These are phyloP conservation scores for Hartigia nigra DNA, from an alignment of 2,888 invertebrate species.

Conservation along the genomic window DNA sequence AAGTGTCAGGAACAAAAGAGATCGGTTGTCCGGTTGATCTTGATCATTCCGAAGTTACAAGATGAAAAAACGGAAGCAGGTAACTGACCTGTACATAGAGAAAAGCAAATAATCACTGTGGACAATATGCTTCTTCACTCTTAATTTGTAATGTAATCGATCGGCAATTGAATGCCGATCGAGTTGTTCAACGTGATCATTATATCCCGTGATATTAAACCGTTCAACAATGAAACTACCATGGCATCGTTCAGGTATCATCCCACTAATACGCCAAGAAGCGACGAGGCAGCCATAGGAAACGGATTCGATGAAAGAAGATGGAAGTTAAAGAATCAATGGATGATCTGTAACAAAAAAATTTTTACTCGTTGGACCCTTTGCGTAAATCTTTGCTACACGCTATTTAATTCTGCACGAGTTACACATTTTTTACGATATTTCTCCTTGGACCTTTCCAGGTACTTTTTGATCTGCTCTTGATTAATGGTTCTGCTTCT, in stretches of 20 bases:
- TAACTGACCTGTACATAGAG: background rate
- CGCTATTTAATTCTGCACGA: background rate
- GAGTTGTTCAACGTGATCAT: background rate
- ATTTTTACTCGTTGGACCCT: background rate
- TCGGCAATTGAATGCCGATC: background rate
- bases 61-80: background rate
- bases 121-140: background rate
- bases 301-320: background rate
- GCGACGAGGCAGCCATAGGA: background rate
- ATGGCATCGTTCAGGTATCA: slow-evolving; percentile 52
- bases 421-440: background rate
- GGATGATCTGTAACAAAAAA: background rate
- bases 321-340: background rate
- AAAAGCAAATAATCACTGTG: background rate
- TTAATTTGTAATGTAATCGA: background rate
- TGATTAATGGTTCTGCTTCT: background rate
- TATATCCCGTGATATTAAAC: slow-evolving; percentile 34
- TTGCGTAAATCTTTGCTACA: background rate
- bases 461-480: background rate
- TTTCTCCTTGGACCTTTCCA: background rate
- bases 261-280: slow-evolving; percentile 44
- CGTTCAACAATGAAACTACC: slow-evolving; percentile 54
- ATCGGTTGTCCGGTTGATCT: background rate
- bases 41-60: background rate
- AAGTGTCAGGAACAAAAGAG: slow-evolving; percentile 1